Percentiles rank a stretch among this genome's conserved stretches.
Conservation (phyloP, 2,113 vertebrate genomes). For the Fulica atra region DNA sequence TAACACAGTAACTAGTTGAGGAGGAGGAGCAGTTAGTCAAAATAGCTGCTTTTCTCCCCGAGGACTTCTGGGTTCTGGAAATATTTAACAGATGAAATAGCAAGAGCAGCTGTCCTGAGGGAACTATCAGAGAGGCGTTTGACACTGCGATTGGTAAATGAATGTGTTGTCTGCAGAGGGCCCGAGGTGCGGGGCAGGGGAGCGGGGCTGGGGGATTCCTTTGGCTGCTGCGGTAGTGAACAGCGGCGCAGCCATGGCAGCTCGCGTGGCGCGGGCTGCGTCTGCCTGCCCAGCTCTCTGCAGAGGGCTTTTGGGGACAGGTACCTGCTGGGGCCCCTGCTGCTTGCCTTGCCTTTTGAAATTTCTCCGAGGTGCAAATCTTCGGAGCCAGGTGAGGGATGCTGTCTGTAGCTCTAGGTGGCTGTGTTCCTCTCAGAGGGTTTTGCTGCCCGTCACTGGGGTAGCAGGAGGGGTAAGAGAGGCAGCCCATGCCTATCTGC, state of each 20-base stretch:
- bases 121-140: constrained; percentile 5
- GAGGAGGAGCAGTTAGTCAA: constrained; percentile 69
- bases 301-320: not conserved
- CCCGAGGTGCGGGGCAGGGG: not conserved
- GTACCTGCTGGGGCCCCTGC: fast-evolving
- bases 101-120: constrained; percentile 43
- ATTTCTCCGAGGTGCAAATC: not conserved
- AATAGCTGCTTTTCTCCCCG: constrained; percentile 53
- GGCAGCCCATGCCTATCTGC: not conserved
- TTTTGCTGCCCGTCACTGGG: not conserved
- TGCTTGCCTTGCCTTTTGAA: not conserved
- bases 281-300: not conserved
- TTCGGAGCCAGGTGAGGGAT: fast-evolving
- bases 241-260: not conserved
- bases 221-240: not conserved
- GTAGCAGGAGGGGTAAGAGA: not conserved
- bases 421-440: fast-evolving
- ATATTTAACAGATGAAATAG: constrained; percentile 51
- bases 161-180: not conserved
- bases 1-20: constrained; percentile 58
- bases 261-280: fast-evolving
- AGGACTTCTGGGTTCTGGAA: constrained; percentile 50
- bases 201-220: not conserved
- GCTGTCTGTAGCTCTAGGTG: not conserved
- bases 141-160: not conserved